Evolutionary conservation across 2,113 vertebrate genomes (phyloP), one percentile per base, ranked within the genome.

Genomic region (Tachuris rubrigastra): DNA sequence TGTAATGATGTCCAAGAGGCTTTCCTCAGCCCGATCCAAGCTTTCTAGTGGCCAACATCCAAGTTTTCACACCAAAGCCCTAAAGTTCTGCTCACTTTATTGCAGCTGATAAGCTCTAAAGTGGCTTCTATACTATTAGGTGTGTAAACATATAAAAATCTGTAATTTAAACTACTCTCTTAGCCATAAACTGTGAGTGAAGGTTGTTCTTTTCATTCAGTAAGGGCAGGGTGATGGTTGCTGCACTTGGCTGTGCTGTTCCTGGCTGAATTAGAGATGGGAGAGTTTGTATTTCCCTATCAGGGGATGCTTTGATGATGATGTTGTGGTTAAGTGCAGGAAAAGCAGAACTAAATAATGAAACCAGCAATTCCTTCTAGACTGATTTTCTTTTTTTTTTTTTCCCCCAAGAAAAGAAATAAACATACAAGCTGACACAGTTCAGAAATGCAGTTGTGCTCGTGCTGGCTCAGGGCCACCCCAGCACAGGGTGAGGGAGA

Each of bases 351-450:
- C 82, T 94, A 96, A 95, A 91, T 78, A 94, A 80, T 62, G 90
- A 97, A 96, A 92, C 89, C 85, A 91, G 94, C 71, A 90, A 84
- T 92, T 93, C 96, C 93, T 96, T 71, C 85, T 50, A 71, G 90
- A 47, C 73, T 14, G 42, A 7, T 71, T 71, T 83, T 68, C 85
- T 71, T 18, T 63, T 55, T 30, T 44, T 35, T 46, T 12, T 49
- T 35, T 39, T 6, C 49, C 78, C 85, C 28, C 4, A 49, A 92
- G 84, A 95, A 95, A 93, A 97, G 94, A 96, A 97, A 97, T 96
- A 97, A 97, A 96, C 95, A 94, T 67, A 95, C 95, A 96, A 96
- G 94, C 81, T 95, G 97, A 84, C 89, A 91, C 91, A 27, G 89
- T 63, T 91, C 37, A 84, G 52, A 80, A 92, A 87, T 77, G 91